These are phyloP conservation scores for Lithophane ornitopus DNA, from an alignment of 2,888 invertebrate genomes.

Conservation along the genomic window DNA sequence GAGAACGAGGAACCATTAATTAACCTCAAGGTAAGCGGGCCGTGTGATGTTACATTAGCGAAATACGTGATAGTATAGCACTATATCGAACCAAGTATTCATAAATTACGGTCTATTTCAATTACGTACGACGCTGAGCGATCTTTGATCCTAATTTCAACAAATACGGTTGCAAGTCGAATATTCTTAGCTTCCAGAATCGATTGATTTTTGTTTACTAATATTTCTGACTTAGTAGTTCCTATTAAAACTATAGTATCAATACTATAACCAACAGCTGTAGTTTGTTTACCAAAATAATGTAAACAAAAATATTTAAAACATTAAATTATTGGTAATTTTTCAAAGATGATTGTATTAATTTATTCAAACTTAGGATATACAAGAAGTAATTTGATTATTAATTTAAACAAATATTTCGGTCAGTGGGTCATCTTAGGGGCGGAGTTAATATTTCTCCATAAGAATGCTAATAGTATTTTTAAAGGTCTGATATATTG, in stretches of 20 bases:
- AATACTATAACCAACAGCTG: not conserved
- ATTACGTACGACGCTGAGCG: constrained; percentile 29
- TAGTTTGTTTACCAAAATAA: not conserved
- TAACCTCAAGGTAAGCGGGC: constrained; percentile 93
- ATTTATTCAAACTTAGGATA: not conserved
- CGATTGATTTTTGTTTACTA: constrained; percentile 8
- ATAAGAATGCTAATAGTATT: constrained; percentile 31
- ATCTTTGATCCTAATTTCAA: constrained; percentile 27
- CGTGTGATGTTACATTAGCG: constrained; percentile 42
- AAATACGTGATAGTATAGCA: constrained; percentile 55
- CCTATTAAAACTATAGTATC: not conserved
- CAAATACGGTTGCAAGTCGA: constrained; percentile 1
- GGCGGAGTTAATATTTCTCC: too few species aligned
- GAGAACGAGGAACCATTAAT: constrained; percentile 94
- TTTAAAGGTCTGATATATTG: not conserved
- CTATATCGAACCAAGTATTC: constrained; percentile 13
- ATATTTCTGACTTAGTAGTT: not conserved
- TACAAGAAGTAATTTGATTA: not conserved
- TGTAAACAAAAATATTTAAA: not conserved
- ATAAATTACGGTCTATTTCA: constrained; percentile 4
- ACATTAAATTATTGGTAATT: not conserved
- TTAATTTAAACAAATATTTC: not conserved
- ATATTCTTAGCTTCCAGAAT: not conserved
- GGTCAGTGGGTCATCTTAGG: too few species aligned
- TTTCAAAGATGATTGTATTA: not conserved